Conservation (phyloP, 2,888 invertebrate species). For the Heteromyza rotundicornis region DNA sequence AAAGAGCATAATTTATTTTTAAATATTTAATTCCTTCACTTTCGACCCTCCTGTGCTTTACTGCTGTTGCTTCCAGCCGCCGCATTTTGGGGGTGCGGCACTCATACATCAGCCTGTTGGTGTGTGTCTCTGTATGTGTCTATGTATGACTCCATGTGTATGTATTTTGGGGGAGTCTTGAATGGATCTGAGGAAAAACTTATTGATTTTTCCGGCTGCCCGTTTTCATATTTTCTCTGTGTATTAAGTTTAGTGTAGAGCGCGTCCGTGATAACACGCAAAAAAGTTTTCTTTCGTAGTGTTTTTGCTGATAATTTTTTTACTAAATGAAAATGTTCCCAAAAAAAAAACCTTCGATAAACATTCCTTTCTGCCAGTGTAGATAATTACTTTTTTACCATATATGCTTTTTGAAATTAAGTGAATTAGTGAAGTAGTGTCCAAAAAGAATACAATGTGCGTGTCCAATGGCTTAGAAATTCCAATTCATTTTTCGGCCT, state of each 20-base stretch:
- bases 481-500: too few relatives aligned
- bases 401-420: too few relatives aligned
- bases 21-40: too few relatives aligned
- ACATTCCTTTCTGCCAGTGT: background rate
- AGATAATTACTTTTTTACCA: background rate
- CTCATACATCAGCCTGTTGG: too few relatives aligned
- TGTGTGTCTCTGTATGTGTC: too few relatives aligned
- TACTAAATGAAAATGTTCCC: background rate
- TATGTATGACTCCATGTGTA: too few relatives aligned
- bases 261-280: constrained; percentile 21
- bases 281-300: constrained; percentile 8
- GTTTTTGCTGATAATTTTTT: background rate
- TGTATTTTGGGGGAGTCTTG: too few relatives aligned
- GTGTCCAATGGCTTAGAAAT: background rate
- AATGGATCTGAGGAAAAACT: too few relatives aligned
- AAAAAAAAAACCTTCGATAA: background rate
- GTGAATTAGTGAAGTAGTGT: background rate
- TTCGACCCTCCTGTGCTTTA: too few relatives aligned
- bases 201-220: constrained; percentile 29
- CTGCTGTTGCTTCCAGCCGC: too few relatives aligned
- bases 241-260: constrained; percentile 15
- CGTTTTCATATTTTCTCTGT: background rate
- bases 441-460: background rate
- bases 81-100: too few relatives aligned
- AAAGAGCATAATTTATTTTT: too few relatives aligned